A percentile compares a stretch with the other conserved stretches of the same genome.
Evolutionary conservation across 2,113 vertebrate species (phyloP).

Genomic region (Paralichthys olivaceus): DNA sequence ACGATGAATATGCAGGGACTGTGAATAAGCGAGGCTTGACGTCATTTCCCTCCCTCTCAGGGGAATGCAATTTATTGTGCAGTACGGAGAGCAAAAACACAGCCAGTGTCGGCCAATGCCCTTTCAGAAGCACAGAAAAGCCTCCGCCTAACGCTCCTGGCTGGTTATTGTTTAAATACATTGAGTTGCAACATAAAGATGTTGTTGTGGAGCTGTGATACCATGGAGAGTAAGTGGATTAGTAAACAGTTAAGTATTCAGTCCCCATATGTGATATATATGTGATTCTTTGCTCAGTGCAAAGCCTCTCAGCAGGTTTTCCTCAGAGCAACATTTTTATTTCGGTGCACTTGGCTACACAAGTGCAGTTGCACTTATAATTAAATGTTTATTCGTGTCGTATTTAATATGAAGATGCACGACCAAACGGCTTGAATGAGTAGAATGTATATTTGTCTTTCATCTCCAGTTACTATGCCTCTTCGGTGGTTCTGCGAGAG

Average conservation of each 20-base stretch:
- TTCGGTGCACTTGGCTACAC: not conserved
- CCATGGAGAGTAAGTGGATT: slow-evolving; percentile 50
- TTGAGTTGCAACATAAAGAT: slow-evolving; percentile 51
- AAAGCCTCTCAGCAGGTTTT: slow-evolving; percentile 38
- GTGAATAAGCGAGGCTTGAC: slow-evolving; percentile 68
- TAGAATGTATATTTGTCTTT: not conserved
- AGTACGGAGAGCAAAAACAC: slow-evolving; percentile 53
- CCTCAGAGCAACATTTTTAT: slow-evolving; percentile 11
- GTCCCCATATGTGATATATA: slow-evolving; percentile 17
- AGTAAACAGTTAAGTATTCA: slow-evolving; percentile 34
- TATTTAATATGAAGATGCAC: too few relatives aligned
- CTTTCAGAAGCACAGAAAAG: slow-evolving; percentile 56
- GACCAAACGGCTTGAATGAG: not conserved
- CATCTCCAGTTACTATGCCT: not conserved
- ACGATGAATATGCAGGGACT: slow-evolving; percentile 63
- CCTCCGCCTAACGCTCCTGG: slow-evolving; percentile 22
- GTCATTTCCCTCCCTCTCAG: slow-evolving; percentile 62
- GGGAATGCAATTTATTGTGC: slow-evolving; percentile 69
- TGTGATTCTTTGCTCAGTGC: slow-evolving; percentile 26
- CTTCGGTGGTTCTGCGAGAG: slow-evolving; percentile 5
- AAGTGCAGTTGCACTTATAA: too few relatives aligned
- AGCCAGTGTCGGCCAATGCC: slow-evolving; percentile 41
- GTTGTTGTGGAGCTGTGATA: slow-evolving; percentile 44
- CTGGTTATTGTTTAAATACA: slow-evolving; percentile 37
- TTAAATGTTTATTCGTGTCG: not conserved